These are phyloP conservation scores for Anomalospiza imberbis DNA, from an alignment of 2,797 vertebrate genomes.

Conservation along the genomic window DNA sequence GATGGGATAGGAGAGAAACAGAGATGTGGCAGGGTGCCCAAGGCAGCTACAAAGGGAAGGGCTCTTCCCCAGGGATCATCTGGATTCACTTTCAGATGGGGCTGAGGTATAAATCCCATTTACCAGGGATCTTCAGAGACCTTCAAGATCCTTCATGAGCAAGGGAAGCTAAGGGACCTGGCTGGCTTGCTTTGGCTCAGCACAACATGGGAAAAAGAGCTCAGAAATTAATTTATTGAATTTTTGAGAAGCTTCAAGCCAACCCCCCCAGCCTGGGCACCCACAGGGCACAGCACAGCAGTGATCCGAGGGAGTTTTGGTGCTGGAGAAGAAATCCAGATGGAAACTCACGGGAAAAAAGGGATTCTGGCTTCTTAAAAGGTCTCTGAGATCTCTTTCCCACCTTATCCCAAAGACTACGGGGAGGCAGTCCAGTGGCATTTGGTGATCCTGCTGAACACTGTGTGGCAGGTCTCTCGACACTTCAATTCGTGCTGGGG, in stretches of 20 bases:
- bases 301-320: accelerated
- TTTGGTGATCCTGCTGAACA: neutral
- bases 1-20: neutral
- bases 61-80: neutral
- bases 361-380: neutral
- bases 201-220: neutral
- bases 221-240: neutral
- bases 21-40: neutral
- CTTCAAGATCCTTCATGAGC: neutral
- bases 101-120: neutral
- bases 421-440: neutral
- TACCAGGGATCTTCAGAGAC: neutral
- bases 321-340: neutral
- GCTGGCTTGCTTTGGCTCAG: neutral
- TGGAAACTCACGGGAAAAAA: neutral
- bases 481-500: accelerated
- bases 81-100: neutral
- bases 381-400: neutral
- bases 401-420: accelerated
- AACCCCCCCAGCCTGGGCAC: neutral
- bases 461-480: neutral
- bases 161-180: neutral
- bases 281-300: neutral
- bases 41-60: constrained; percentile 1
- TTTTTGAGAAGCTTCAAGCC: neutral